phyloP scores from a whole-genome alignment of 2,113 vertebrate genomes.

The Sander lucioperca region DNA sequence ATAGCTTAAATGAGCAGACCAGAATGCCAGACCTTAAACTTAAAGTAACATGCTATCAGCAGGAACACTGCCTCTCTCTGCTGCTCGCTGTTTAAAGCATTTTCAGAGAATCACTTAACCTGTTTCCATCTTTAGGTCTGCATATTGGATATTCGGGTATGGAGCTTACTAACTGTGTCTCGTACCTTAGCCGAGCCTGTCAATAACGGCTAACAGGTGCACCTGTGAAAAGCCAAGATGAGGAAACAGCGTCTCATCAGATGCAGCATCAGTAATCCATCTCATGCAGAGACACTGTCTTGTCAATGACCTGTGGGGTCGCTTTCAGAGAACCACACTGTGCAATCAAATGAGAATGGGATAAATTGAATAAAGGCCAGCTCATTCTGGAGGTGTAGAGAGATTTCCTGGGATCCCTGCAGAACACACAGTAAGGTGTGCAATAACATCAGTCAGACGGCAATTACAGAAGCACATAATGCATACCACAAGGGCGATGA shows the following conservation, averaged over 20 bases:
- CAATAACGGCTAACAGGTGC: constrained; percentile 61
- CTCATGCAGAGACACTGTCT: constrained; percentile 50
- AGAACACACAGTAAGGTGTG: constrained; percentile 47
- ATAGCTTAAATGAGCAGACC: constrained; percentile 40
- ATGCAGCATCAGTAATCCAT: constrained; percentile 59
- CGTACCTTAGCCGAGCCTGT: constrained; percentile 23
- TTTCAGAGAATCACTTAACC: constrained; percentile 50
- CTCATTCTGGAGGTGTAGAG: constrained; percentile 40
- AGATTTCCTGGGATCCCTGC: constrained; percentile 58
- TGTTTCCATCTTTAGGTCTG: constrained; percentile 27
- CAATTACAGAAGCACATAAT: constrained; percentile 54
- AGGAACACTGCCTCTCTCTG: constrained; percentile 13
- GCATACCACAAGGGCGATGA: constrained; percentile 38
- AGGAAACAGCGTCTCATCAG: constrained; percentile 23
- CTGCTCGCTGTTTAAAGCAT: constrained; percentile 27
- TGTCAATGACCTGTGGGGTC: constrained; percentile 55
- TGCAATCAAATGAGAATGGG: constrained; percentile 59
- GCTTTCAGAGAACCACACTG: constrained; percentile 49
- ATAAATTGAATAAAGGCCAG: constrained; percentile 58
- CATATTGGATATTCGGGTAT: constrained; percentile 10
- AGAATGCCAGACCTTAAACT: constrained; percentile 32
- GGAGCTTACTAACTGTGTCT: constrained; percentile 23
- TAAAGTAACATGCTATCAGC: constrained; percentile 18
- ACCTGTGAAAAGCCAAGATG: constrained; percentile 40
- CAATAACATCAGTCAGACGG: constrained; percentile 44